Base-by-base conservation (phyloP, 2,888 invertebrate species). In the Limnephilus rhombicus region DNA sequence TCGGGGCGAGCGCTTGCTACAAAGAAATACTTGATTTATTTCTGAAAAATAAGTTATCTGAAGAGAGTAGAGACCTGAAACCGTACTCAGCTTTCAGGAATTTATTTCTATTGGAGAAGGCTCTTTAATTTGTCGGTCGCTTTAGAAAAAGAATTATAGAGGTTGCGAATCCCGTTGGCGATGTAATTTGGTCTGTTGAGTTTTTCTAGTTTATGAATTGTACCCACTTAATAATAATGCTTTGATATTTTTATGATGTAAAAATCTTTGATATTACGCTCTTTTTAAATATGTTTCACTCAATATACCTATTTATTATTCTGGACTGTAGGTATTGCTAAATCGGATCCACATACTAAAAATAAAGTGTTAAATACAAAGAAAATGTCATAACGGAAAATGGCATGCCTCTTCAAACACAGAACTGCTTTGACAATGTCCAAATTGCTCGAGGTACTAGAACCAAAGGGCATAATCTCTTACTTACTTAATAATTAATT, bases 11-110 rank as follows among this genome's bases (percentile, higher is more conserved):
- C 68, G n/a, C 68, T n/a, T 68, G 24, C 5, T 68, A 68, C 68
- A 24, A 24, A 68, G 68, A 68, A 68, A 68, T 68, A 68, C 68
- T 68, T 68, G 24, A n/a, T 68, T 68, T 68, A 68, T 68, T 68
- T 68, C 24, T 24, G 68, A 24, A 68, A 68, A 68, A 68, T 68
- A 68, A 68, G 68, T 68, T 68, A n/a, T 68, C 68, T 68, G 68
- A 68, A 68, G n/a, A 68, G 68, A 68, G 68, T 24, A 24, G 68
- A 9, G 68, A 68, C 24, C 68, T 68, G 68, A 68, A 24, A 68
- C 68, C 68, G 68, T 68, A 68, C 68, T 68, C 68, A 68, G 68
- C 68, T 68, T 68, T n/a, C 68, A n/a, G 68, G 68, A 68, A 68
- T 68, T 68, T 68, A 68, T 68, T 68, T 68, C 68, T 68, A 68